phyloP scores from a whole-genome alignment of 2,113 vertebrate species.

The Serilophus lunatus region DNA sequence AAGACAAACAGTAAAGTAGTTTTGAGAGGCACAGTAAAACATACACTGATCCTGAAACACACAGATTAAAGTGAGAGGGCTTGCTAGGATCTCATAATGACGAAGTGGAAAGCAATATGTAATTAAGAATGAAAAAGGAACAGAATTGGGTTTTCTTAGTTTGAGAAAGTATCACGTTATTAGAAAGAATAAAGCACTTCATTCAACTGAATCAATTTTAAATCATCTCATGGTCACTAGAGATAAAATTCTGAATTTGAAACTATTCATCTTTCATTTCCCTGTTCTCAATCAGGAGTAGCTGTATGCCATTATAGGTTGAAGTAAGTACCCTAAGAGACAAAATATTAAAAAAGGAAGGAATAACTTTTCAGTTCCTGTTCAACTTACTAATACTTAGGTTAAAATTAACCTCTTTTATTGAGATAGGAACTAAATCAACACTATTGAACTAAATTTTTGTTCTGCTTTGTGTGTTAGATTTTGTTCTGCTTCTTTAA shows the following conservation, averaged over 20 bases:
- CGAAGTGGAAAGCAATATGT: not conserved
- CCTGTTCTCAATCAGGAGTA: not conserved
- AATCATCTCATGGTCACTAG: not conserved
- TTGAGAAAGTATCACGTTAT: not conserved
- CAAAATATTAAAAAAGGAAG: not conserved
- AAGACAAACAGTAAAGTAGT: not conserved
- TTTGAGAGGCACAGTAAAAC: not conserved
- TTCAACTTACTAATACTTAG: not conserved
- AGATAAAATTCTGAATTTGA: not conserved
- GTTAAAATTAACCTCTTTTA: not conserved
- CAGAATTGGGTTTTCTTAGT: not conserved
- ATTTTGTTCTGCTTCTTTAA: not conserved
- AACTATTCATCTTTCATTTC: not conserved
- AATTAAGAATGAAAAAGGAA: not conserved
- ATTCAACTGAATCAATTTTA: not conserved
- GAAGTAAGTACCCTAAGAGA: not conserved
- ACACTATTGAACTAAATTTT: not conserved
- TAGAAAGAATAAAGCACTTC: not conserved
- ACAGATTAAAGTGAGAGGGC: not conserved
- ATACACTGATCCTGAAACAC: not conserved
- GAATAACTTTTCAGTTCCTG: not conserved
- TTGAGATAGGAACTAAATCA: not conserved
- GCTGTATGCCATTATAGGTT: not conserved
- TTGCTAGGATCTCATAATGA: not conserved
- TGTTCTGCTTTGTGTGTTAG: not conserved